These are phyloP conservation scores for Cantharis flavilabris DNA, from an alignment of 2,888 invertebrate genomes.

Conservation along the genomic window DNA sequence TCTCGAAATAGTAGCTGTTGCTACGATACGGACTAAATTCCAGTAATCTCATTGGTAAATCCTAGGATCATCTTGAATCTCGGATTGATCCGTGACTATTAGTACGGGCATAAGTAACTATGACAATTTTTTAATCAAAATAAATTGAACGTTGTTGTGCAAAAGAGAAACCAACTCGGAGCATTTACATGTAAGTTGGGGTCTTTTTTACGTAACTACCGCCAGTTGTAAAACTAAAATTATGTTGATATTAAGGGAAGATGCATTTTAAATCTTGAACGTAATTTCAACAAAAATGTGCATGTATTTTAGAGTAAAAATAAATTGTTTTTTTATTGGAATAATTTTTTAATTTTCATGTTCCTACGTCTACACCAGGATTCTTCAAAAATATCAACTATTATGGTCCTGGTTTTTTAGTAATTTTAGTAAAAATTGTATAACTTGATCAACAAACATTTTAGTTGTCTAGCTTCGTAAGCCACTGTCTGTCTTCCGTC, in stretches of 20 bases:
- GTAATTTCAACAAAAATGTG: not conserved
- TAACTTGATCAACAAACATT: constrained; percentile 76
- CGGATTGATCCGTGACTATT: too few relatives aligned
- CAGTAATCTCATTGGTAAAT: too few relatives aligned
- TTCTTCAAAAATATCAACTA: not conserved
- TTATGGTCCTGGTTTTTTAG: not conserved
- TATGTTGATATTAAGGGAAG: not conserved
- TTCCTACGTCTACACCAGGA: not conserved
- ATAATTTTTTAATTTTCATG: not conserved
- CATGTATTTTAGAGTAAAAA: not conserved
- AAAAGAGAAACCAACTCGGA: not conserved
- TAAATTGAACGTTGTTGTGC: not conserved
- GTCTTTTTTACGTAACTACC: not conserved
- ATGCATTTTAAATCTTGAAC: not conserved
- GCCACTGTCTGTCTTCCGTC: constrained; percentile 86
- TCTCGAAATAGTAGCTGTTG: too few relatives aligned
- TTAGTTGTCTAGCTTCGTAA: constrained; percentile 84
- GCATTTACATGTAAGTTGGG: too few relatives aligned
- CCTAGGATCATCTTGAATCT: too few relatives aligned
- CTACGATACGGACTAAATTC: too few relatives aligned
- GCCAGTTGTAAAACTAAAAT: not conserved
- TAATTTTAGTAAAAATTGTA: constrained; percentile 54
- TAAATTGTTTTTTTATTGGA: not conserved
- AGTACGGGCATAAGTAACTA: too few relatives aligned
- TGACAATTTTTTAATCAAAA: not conserved